A percentile compares a stretch with the other conserved stretches of the same genome.
Evolutionary conservation across 2,888 invertebrate species (phyloP).

Genomic region (Megalurothrips usitatus): DNA sequence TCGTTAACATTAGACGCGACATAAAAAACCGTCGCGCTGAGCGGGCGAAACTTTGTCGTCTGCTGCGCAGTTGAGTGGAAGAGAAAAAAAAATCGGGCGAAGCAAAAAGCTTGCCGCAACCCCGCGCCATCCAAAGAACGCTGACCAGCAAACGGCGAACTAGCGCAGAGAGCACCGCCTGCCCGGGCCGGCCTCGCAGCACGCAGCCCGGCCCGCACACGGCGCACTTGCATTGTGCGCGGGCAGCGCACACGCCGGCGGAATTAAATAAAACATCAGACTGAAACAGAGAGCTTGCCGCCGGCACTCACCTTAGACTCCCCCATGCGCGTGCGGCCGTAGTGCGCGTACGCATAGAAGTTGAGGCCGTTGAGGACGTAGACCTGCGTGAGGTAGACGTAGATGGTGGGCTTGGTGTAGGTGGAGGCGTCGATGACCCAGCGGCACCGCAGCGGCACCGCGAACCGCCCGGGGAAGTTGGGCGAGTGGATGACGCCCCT

Average conservation of each 20-base stretch:
- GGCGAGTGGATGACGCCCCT: constrained; percentile 76
- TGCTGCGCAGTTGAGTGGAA: constrained; percentile 14
- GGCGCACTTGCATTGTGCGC: neutral
- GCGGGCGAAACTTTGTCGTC: constrained; percentile 22
- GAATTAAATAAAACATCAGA: too few species aligned
- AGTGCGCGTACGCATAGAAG: constrained; percentile 72
- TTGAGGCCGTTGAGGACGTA: constrained; percentile 74
- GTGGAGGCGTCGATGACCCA: constrained; percentile 83
- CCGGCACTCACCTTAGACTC: neutral
- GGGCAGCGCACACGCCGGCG: neutral
- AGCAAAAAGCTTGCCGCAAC: constrained; percentile 10
- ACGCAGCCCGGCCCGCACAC: too few species aligned
- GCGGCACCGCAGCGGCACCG: constrained; percentile 75
- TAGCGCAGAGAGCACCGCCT: neutral
- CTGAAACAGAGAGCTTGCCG: too few species aligned
- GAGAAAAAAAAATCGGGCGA: neutral
- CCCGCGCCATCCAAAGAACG: neutral
- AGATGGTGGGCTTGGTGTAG: constrained; percentile 55
- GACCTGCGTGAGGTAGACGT: constrained; percentile 82
- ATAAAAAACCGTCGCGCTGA: neutral
- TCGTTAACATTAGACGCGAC: constrained; percentile 21
- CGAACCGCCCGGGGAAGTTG: constrained; percentile 75
- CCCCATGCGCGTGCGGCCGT: constrained; percentile 47
- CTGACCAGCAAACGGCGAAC: neutral
- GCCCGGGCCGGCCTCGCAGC: too few species aligned